Evolutionary conservation across 2,797 vertebrate species (phyloP).

Genomic region (Heteromormyrus szaboi): DNA sequence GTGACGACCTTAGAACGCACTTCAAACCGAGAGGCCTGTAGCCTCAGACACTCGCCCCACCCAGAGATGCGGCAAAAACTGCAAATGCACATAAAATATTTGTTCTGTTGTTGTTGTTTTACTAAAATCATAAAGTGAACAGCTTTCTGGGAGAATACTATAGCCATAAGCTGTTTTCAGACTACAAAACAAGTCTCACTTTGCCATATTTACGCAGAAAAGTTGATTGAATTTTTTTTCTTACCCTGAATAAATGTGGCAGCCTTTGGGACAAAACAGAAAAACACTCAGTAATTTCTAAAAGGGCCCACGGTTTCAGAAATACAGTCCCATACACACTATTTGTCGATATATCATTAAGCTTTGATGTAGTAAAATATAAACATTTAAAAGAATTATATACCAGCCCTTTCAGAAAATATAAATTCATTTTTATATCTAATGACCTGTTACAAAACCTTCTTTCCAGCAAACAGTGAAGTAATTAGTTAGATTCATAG

Average conservation of each 20-base stretch:
- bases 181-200: slow-evolving; percentile 47
- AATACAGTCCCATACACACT: not conserved
- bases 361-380: not conserved
- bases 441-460: not conserved
- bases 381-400: not conserved
- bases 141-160: slow-evolving; percentile 38
- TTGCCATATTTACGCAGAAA: slow-evolving; percentile 59
- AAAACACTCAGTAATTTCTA: slow-evolving; percentile 24
- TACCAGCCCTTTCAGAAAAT: not conserved
- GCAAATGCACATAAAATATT: slow-evolving; percentile 53
- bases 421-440: not conserved
- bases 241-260: slow-evolving; percentile 51
- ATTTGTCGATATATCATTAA: not conserved
- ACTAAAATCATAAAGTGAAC: slow-evolving; percentile 36
- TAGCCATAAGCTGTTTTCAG: slow-evolving; percentile 56
- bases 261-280: slow-evolving; percentile 52
- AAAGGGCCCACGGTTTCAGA: not conserved
- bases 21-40: not conserved
- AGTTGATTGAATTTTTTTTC: slow-evolving; percentile 59
- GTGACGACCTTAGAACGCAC: not conserved
- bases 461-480: not conserved
- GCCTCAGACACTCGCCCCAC: not conserved
- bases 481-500: not conserved
- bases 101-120: slow-evolving; percentile 58
- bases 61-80: slow-evolving; percentile 38